Evolutionary conservation across 2,797 vertebrate genomes (phyloP), one percentile per base, ranked within the genome.

Genomic region (Typhlichthys eigenmanni): DNA sequence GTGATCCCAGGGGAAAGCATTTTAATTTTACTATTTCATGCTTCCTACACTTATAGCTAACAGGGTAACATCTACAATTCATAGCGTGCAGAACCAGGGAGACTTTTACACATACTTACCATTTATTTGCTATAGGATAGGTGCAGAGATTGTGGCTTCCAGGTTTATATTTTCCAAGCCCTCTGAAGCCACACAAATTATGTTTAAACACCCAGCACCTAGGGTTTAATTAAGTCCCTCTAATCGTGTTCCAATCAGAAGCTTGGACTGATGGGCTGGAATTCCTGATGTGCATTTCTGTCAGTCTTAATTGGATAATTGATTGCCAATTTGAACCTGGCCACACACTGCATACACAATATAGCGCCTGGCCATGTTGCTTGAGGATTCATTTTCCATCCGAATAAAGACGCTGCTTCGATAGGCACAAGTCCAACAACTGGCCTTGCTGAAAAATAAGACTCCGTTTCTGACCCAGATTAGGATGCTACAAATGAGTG

Each of bases 251-350:
- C 89, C 92, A 92, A 92, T 93, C 91, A 89, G 83, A 90, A 88
- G 88, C 87, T 85, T 88, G 88, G 89, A 92, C 91, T 91, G 92
- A 91, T 92, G 89, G 91, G 92, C 86, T 91, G 85, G 89, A 91
- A 92, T 92, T 92, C 92, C 91, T 92, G 90, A 92, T 93, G 92
- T 91, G 91, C 91, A 90, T 91, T 93, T 92, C 91, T 93, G 92
- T 93, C 92, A 93, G 90, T 92, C 89, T 91, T 93, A 93, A 93
- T 93, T 93, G 92, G 92, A 93, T 93, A 93, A 93, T 93, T 93
- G 92, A 93, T 93, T 93, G 92, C 92, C 92, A 93, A 93, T 93
- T 92, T 93, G 90, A 92, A 91, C 91, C 90, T 91, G 92, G 89
- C 92, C 90, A 91, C 90, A 92, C 90, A 87, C 88, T 92, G 92